Conservation (phyloP, 2,797 vertebrate species). For the Lates japonicus region DNA sequence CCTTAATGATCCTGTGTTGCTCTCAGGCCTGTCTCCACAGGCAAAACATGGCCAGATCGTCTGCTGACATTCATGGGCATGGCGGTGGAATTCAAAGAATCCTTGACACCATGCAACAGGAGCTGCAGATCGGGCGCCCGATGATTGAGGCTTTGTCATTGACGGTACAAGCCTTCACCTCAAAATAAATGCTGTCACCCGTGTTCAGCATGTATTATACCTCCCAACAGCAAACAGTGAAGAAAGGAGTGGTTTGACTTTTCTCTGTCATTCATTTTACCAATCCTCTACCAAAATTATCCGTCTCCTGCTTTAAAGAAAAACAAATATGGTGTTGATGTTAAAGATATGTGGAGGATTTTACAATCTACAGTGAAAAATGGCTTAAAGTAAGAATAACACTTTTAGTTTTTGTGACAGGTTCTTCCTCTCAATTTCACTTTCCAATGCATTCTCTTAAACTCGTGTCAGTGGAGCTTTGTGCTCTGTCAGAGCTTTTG, state of each 20-base stretch:
- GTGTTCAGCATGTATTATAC: slow-evolving; percentile 6
- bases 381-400: slow-evolving; percentile 25
- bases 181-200: neutral
- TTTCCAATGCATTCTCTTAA: slow-evolving; percentile 23
- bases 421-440: slow-evolving; percentile 23
- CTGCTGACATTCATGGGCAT: slow-evolving; percentile 99
- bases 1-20: slow-evolving; percentile 91
- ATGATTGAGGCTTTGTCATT: slow-evolving; percentile 98
- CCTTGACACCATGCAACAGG: slow-evolving; percentile 98
- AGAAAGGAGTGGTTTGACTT: slow-evolving; percentile 3
- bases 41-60: slow-evolving; percentile 98
- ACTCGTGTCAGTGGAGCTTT: slow-evolving; percentile 21
- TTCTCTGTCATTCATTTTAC: neutral
- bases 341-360: neutral
- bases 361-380: slow-evolving; percentile 1
- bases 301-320: neutral
- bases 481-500: slow-evolving; percentile 20
- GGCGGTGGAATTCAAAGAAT: slow-evolving; percentile 98
- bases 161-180: slow-evolving; percentile 87
- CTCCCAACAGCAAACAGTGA: neutral
- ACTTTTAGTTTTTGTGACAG: slow-evolving; percentile 19
- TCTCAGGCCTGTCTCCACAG: slow-evolving; percentile 94
- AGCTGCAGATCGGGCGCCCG: slow-evolving; percentile 96
- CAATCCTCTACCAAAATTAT: neutral
- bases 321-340: neutral